Conservation (phyloP, 2,113 vertebrate species). For the Neogale vison region DNA sequence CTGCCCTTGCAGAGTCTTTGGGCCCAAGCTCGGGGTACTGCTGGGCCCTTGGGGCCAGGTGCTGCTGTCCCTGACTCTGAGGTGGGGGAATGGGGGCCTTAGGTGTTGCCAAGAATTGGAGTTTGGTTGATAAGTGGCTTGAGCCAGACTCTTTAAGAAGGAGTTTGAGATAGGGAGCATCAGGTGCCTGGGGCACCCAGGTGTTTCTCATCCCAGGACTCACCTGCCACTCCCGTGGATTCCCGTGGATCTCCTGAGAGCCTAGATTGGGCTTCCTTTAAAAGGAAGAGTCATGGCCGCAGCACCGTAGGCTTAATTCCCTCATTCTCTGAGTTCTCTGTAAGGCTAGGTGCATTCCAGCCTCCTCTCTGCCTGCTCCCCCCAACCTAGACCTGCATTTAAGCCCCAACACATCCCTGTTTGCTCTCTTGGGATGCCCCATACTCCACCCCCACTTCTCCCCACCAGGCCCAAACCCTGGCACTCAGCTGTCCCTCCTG, state of each 20-base stretch:
- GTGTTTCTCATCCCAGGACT: neutral
- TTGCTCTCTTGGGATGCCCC: neutral
- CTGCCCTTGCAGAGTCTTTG: neutral
- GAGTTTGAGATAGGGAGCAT: neutral
- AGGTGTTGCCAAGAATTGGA: neutral
- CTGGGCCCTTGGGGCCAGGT: neutral
- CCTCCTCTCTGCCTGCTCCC: no score
- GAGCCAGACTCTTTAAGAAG: neutral
- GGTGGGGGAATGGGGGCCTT: no score
- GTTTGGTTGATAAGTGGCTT: neutral
- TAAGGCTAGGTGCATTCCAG: fast-evolving
- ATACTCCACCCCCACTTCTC: neutral
- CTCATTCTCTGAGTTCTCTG: neutral
- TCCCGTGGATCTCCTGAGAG: neutral
- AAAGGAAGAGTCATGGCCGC: fast-evolving
- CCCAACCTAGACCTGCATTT: neutral
- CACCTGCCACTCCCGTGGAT: fast-evolving
- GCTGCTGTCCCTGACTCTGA: neutral
- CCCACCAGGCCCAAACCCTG: neutral
- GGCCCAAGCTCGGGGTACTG: neutral
- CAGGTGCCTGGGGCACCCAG: neutral
- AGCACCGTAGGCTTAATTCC: fast-evolving
- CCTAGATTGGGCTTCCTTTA: neutral
- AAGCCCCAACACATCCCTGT: neutral
- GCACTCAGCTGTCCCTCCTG: neutral